Evolutionary conservation across 2,113 vertebrate genomes (phyloP).

Genomic region (Macroglossus sobrinus): DNA sequence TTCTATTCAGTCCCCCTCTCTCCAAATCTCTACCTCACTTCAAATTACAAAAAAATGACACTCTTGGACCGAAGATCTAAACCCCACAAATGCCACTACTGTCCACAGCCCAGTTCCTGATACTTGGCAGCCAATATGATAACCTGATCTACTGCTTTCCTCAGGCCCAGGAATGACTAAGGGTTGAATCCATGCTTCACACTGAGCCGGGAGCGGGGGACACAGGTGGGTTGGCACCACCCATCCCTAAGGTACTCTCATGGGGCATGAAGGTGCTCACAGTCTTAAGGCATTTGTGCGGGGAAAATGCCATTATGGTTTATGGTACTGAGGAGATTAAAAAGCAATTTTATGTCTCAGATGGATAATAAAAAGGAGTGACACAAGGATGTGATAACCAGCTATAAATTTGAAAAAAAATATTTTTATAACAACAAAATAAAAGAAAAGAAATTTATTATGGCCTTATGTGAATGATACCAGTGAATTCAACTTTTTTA

Average conservation of each 20-base stretch:
- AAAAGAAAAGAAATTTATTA: background rate
- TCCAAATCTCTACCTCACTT: background rate
- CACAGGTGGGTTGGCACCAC: background rate
- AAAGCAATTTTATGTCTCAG: constrained; percentile 25
- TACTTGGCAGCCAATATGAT: background rate
- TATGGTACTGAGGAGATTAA: constrained; percentile 43
- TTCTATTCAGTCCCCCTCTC: background rate
- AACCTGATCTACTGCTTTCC: background rate
- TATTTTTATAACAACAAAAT: background rate
- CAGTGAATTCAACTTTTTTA: background rate
- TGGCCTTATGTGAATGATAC: background rate
- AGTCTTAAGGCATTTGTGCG: background rate
- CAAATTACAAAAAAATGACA: background rate
- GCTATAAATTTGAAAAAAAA: background rate
- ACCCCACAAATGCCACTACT: background rate
- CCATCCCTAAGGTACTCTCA: background rate
- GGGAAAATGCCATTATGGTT: background rate
- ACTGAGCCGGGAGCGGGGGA: accelerated
- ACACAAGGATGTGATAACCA: background rate
- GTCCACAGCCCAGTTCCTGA: background rate
- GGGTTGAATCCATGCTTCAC: background rate
- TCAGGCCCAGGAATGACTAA: background rate
- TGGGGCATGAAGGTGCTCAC: too few relatives aligned
- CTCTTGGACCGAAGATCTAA: background rate
- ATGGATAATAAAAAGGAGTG: background rate